Conservation (phyloP, 2,888 invertebrate species). For the Xylota sylvarum region DNA sequence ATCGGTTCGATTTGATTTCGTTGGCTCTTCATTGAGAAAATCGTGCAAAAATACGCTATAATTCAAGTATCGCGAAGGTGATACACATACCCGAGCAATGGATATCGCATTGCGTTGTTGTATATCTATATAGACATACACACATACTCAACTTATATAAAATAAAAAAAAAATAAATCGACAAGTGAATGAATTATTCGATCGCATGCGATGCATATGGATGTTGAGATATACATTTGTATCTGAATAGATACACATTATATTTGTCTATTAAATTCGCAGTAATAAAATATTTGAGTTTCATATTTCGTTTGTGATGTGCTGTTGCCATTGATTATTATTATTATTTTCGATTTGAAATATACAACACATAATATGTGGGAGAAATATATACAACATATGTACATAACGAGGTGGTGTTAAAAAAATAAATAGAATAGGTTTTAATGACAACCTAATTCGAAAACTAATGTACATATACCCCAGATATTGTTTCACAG, state of each 20-base stretch:
- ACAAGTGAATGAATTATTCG: slow-evolving; percentile 71
- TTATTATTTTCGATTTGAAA: slow-evolving; percentile 21
- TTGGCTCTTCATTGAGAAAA: slow-evolving; percentile 75
- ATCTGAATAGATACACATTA: neutral
- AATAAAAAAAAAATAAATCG: slow-evolving; percentile 8
- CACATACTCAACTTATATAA: slow-evolving; percentile 5
- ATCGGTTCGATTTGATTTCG: slow-evolving; percentile 18
- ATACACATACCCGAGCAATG: slow-evolving; percentile 45
- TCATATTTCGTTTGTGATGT: slow-evolving; percentile 24
- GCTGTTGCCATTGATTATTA: slow-evolving; percentile 25
- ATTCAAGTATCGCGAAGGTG: slow-evolving; percentile 73
- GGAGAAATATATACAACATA: neutral
- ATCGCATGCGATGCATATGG: slow-evolving; percentile 26
- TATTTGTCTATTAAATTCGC: slow-evolving; percentile 61
- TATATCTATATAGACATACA: neutral
- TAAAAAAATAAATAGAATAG: no score
- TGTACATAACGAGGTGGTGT: no score
- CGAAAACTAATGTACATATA: no score
- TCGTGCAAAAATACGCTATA: slow-evolving; percentile 73
- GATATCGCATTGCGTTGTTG: neutral
- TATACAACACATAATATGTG: slow-evolving; percentile 19
- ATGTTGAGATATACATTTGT: neutral
- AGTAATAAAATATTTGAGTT: slow-evolving; percentile 51
- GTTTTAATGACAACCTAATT: no score
- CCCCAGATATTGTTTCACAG: no score